Percentiles rank a stretch among this genome's conserved stretches.
Conservation (phyloP, 2,888 invertebrate species). For the Drosophila quinaria region DNA sequence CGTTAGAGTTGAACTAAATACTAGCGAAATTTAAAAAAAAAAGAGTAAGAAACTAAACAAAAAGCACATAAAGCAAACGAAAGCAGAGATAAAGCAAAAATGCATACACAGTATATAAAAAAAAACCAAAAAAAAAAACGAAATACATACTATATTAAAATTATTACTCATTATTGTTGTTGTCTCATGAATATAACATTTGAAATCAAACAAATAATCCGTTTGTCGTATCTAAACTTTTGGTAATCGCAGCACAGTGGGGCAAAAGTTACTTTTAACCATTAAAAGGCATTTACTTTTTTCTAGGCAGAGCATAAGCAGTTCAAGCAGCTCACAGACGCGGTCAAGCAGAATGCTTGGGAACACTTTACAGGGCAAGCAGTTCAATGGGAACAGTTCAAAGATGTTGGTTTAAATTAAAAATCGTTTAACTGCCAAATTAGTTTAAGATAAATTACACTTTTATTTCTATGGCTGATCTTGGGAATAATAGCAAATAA, state of each 20-base stretch:
- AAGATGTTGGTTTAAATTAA: not conserved
- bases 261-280: not conserved
- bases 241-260: slow-evolving; percentile 13
- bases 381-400: not conserved
- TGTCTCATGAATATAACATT: slow-evolving; percentile 76
- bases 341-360: not conserved
- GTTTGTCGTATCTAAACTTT: slow-evolving; percentile 32
- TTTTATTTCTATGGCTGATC: too few relatives aligned
- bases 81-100: slow-evolving; percentile 36
- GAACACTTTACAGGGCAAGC: not conserved
- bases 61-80: slow-evolving; percentile 13
- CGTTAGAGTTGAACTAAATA: slow-evolving; percentile 62
- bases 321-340: not conserved
- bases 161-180: slow-evolving; percentile 78
- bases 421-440: too few relatives aligned
- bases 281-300: not conserved
- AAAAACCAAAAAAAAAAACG: slow-evolving; percentile 40
- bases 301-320: not conserved
- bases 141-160: slow-evolving; percentile 75
- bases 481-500: not conserved
- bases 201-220: slow-evolving; percentile 59
- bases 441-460: too few relatives aligned
- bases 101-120: slow-evolving; percentile 63
- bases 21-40: slow-evolving; percentile 73
- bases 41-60: slow-evolving; percentile 33